These are phyloP conservation scores for Microctonus hyperodae DNA, from an alignment of 2,888 invertebrate genomes.

Conservation along the genomic window DNA sequence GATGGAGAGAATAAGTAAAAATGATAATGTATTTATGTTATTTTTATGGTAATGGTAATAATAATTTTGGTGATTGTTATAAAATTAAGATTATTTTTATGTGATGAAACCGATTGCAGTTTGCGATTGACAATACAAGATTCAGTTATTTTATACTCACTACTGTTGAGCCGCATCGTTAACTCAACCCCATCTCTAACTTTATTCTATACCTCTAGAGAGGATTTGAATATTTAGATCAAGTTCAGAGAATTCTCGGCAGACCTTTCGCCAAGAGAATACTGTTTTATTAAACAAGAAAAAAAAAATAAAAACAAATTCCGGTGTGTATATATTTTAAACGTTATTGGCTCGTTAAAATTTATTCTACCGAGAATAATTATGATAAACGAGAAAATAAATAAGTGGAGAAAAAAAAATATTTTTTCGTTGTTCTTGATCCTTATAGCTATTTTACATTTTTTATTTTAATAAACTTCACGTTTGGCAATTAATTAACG, in stretches of 20 bases:
- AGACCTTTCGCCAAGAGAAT: constrained; percentile 3
- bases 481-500: neutral
- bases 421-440: too few relatives aligned
- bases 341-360: too few relatives aligned
- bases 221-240: constrained; percentile 52
- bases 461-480: neutral
- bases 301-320: neutral
- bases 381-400: too few relatives aligned
- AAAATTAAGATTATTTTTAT: neutral
- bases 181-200: neutral
- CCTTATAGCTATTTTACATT: neutral
- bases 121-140: neutral
- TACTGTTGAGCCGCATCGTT: constrained; percentile 26
- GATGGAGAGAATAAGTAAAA: neutral
- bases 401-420: too few relatives aligned
- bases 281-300: neutral
- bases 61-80: neutral
- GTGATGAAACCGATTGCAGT: neutral
- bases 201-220: constrained; percentile 12
- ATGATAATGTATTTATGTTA: neutral
- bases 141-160: constrained; percentile 1
- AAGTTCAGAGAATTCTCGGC: constrained; percentile 35
- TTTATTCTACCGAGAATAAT: too few relatives aligned
- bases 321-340: neutral
- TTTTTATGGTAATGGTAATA: neutral